Base-by-base conservation (phyloP, 2,113 vertebrate genomes). In the Hyla sarda region DNA sequence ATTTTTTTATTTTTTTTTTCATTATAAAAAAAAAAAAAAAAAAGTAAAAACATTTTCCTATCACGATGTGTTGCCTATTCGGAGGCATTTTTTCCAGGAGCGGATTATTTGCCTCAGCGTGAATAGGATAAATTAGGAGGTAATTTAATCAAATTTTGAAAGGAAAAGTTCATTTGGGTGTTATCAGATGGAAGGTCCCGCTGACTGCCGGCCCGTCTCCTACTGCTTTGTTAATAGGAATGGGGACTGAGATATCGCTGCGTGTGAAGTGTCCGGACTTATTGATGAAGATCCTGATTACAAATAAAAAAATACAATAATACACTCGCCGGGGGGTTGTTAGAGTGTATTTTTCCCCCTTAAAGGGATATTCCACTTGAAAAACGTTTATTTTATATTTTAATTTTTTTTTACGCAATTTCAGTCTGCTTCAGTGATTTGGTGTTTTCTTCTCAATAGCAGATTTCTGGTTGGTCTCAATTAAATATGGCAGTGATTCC, bases 61-160 rank as follows among this genome's bases (percentile, higher is more conserved):
- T 71, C 17, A 10, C 21, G 17, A 71, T 50, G 47, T 25, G 23
- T 19, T 30, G 73, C 16, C 13, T n/a, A 28, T 76, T 25, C 48
- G 47, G 72, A 76, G 45, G 7, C 47, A 50, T 48, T 76, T 48
- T 76, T 52, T 28, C 41, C n/a, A n/a, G 8, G 13, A 50, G 45
- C 16, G 0, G 45, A 76, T 76, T 48, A 76, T 74, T 74, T 13
- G 72, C 37, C 73, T 76, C 41, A 76, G 73, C 73, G n/a, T 17
- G 45, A 16, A 45, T 2, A 3, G 2, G 47, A 50, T 50, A 50
- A 76, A 50, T 76, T 12, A 76, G 47, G 47, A 8, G 14, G n/a
- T 76, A 76, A 76, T 50, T 50, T 76, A 76, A 48, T 76, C 73
- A 76, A 16, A 50, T 50, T 52, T 76, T 5, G 8, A 3, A 76